Base-by-base conservation (phyloP, 2,113 vertebrate genomes). In the Protobothrops flavoviridis region DNA sequence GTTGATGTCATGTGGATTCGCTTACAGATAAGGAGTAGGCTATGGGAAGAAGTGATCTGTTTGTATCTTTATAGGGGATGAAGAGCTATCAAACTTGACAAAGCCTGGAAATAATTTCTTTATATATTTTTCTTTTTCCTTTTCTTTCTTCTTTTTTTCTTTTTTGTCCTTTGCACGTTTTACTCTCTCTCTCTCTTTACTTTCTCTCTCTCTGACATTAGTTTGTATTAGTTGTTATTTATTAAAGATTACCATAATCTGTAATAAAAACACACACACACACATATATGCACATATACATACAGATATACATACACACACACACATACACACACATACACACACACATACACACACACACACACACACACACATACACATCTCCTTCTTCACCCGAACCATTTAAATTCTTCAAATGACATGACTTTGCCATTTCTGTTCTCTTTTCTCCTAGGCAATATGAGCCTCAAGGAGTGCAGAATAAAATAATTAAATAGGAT, bases 401-500 rank as follows among this genome's bases (percentile, higher is more conserved):
- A 52, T 89, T 89, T 89, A 89, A 89, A 39, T 81, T 92, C 92
- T 81, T 81, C 61, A 88, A 92, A 88, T 81, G 61, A 81, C 50
- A 89, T 74, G 43, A 74, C 50, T n/a, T n/a, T 56, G 23, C 61
- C 81, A 48, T 56, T 92, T 88, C 50, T 81, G 23, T 17, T n/a
- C 15, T 85, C 23, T 56, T 86, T 56, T 89, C 86, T 93, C 12
- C 39, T 90, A 52, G 74, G 45, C 55, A 90, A 87, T 61, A 23
- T 57, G 52, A 39, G 2, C 12, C 55, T 53, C 53, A 86, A 87
- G 81, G 48, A 87, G 52, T 39, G 5, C 45, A 87, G 74, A 53
- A 33, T n/a, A 39, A 93, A 69, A 85, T 93, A 90, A 95, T 55
- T 11, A 91, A 57, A 21, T 91, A n/a, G 55, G 48, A 23, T 88